Conservation (phyloP, 2,797 vertebrate species). For the Melanotaenia nigrans region DNA sequence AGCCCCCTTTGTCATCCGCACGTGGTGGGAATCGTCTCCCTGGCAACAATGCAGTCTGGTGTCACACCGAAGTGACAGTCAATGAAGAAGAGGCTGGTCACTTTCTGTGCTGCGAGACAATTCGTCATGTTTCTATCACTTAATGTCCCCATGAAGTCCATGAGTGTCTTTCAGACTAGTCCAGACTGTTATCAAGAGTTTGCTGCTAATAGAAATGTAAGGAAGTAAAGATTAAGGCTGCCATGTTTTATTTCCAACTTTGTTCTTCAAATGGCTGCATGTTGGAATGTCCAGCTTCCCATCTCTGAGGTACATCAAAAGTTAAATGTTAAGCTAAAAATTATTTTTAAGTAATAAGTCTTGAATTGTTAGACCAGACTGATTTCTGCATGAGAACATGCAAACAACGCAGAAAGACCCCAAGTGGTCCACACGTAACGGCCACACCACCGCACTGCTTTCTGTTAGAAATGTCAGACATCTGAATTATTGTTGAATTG, state of each 20-base stretch:
- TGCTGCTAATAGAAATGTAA: background rate
- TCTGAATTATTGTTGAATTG: background rate
- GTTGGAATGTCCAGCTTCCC: background rate
- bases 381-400: too few relatives aligned
- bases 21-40: background rate
- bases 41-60: background rate
- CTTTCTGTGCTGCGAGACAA: background rate
- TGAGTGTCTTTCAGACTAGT: too few relatives aligned
- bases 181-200: background rate
- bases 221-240: background rate
- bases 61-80: background rate
- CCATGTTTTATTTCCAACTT: background rate
- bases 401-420: too few relatives aligned
- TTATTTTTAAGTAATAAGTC: too few relatives aligned
- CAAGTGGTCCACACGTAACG: too few relatives aligned
- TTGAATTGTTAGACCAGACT: too few relatives aligned
- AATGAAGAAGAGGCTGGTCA: background rate
- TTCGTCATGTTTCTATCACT: too few relatives aligned
- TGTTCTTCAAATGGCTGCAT: background rate
- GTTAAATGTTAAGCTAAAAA: too few relatives aligned
- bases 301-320: background rate
- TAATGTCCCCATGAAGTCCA: too few relatives aligned
- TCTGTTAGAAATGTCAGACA: too few relatives aligned
- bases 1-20: background rate
- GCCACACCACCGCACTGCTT: too few relatives aligned